Conservation (phyloP, 2,888 invertebrate genomes). For the Hedya salicella region DNA sequence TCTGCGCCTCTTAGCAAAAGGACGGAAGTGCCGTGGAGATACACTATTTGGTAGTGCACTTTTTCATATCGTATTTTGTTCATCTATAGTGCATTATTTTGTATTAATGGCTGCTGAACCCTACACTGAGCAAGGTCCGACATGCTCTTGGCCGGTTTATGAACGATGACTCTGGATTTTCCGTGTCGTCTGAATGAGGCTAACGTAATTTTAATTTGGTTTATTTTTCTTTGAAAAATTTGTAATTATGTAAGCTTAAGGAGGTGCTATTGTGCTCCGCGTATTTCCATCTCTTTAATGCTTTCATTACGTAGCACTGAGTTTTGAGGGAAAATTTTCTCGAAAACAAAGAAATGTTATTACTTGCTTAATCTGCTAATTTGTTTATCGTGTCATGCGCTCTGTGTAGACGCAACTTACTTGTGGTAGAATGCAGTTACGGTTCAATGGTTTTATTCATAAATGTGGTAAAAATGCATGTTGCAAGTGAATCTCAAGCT, state of each 20-base stretch:
- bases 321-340: background rate
- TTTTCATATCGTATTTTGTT: too few species aligned
- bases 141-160: too few species aligned
- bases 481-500: too few species aligned
- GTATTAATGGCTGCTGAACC: too few species aligned
- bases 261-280: constrained; percentile 8
- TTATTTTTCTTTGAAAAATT: background rate
- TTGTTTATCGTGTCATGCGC: background rate
- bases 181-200: constrained; percentile 5
- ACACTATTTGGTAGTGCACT: too few species aligned
- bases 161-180: constrained; percentile 8
- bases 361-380: constrained; percentile 4
- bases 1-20: too few species aligned
- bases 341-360: constrained; percentile 17
- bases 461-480: too few species aligned
- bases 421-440: too few species aligned
- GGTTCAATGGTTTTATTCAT: too few species aligned
- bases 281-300: constrained; percentile 16
- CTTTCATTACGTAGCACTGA: constrained; percentile 2
- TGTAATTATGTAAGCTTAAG: constrained; percentile 16
- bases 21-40: too few species aligned
- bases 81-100: too few species aligned
- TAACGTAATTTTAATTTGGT: constrained; percentile 24
- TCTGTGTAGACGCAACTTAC: background rate
- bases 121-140: too few species aligned